phyloP scores from a whole-genome alignment of 2,888 invertebrate species.

The Drosophila bunnanda region DNA sequence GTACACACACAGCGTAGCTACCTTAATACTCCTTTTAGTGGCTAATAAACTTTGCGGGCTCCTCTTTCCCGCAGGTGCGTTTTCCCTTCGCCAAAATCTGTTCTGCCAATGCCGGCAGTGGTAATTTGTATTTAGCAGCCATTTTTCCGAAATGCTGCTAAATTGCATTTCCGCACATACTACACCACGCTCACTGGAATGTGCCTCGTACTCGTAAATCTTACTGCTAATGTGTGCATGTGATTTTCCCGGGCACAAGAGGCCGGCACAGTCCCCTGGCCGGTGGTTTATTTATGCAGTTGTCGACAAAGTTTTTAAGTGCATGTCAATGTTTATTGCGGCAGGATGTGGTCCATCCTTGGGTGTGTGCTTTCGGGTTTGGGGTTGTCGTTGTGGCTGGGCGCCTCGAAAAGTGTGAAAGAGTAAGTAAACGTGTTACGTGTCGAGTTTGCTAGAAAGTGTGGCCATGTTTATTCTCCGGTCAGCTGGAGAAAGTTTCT shows the following conservation, averaged over 20 bases:
- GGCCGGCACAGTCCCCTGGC: conserved; percentile 3
- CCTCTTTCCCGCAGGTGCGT: conserved; percentile 47
- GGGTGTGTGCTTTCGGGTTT: background rate
- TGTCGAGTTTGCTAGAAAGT: conserved; percentile 23
- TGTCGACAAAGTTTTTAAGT: conserved; percentile 57
- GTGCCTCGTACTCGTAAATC: conserved; percentile 48
- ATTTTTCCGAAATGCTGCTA: conserved; percentile 37
- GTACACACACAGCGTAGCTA: conserved; percentile 26
- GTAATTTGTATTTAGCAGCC: conserved; percentile 43
- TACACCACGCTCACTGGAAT: conserved; percentile 8
- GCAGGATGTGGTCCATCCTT: conserved; percentile 16
- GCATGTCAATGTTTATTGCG: conserved; percentile 63
- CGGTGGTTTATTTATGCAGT: conserved; percentile 43
- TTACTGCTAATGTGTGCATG: conserved; percentile 35
- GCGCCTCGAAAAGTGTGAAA: conserved; percentile 12
- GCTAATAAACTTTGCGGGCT: conserved; percentile 37
- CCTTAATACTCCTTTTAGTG: conserved; percentile 33
- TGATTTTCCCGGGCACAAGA: conserved; percentile 26
- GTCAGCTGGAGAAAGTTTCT: conserved; percentile 13
- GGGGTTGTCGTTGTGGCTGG: background rate
- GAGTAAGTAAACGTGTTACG: conserved; percentile 39
- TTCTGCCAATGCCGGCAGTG: conserved; percentile 12
- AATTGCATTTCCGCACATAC: conserved; percentile 38
- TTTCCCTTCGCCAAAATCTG: conserved; percentile 23
- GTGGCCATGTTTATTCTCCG: conserved; percentile 16